Percentiles rank a stretch among this genome's conserved stretches.
Evolutionary conservation across 2,797 vertebrate species (phyloP).

Genomic region (Chaetodon trifasciatus): DNA sequence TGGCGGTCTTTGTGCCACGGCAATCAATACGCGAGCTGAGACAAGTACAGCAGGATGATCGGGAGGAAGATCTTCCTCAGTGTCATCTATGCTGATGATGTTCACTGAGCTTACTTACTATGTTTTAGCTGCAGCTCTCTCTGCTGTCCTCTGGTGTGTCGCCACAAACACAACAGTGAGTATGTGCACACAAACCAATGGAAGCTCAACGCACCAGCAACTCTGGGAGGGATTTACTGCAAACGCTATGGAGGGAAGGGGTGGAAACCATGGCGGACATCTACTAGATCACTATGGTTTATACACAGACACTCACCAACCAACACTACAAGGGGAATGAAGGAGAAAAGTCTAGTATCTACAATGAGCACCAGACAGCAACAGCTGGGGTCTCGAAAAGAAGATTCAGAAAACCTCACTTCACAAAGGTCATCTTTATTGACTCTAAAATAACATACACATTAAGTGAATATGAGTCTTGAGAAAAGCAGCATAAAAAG

Average conservation of each 20-base stretch:
- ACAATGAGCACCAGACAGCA: slow-evolving; percentile 31
- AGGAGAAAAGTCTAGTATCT: slow-evolving; percentile 29
- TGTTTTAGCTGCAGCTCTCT: slow-evolving; percentile 51
- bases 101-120: slow-evolving; percentile 66
- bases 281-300: slow-evolving; percentile 19
- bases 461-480: slow-evolving; percentile 80
- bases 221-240: slow-evolving; percentile 20
- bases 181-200: slow-evolving; percentile 25
- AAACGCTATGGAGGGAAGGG: slow-evolving; percentile 6
- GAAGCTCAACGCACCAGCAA: slow-evolving; percentile 10
- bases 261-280: slow-evolving; percentile 16
- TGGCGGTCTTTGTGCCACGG: slow-evolving; percentile 33
- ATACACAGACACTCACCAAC: slow-evolving; percentile 6
- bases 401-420: slow-evolving; percentile 74
- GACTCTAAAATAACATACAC: slow-evolving; percentile 88
- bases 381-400: slow-evolving; percentile 58
- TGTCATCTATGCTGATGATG: slow-evolving; percentile 23
- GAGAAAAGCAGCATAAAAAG: slow-evolving; percentile 78
- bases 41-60: slow-evolving; percentile 45
- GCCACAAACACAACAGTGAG: slow-evolving; percentile 53
- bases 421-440: slow-evolving; percentile 95
- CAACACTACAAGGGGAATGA: slow-evolving; percentile 30
- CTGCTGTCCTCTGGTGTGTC: slow-evolving; percentile 59
- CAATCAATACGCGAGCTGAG: slow-evolving; percentile 53
- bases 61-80: slow-evolving; percentile 26